Percentiles rank a stretch among this genome's conserved stretches.
phyloP scores from a whole-genome alignment of 2,113 vertebrate genomes.

The Piprites chloris region DNA sequence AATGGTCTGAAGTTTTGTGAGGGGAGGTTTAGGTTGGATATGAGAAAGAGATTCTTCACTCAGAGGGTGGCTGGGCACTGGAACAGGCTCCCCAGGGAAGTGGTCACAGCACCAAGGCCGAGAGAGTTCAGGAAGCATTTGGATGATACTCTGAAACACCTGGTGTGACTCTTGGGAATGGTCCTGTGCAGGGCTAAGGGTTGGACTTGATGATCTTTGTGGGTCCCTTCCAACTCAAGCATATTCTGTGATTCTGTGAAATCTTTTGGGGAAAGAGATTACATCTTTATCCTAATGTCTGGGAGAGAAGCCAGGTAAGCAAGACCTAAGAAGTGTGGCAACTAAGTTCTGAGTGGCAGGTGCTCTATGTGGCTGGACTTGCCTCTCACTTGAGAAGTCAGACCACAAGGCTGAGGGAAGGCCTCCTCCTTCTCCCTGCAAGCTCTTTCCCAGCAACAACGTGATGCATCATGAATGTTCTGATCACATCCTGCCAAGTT shows the following conservation, averaged over 20 bases:
- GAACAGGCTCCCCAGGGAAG: neutral
- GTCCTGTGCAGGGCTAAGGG: neutral
- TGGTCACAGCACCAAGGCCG: neutral
- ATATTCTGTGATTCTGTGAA: neutral
- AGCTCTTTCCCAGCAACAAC: neutral
- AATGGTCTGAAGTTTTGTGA: neutral
- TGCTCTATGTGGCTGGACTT: rapidly evolving
- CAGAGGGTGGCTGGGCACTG: neutral
- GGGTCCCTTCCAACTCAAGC: neutral
- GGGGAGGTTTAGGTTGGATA: neutral
- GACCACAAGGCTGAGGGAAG: neutral
- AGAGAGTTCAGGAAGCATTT: neutral
- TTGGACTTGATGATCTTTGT: neutral
- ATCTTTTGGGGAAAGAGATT: neutral
- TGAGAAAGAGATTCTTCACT: neutral
- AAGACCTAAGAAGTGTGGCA: neutral
- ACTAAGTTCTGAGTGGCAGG: neutral
- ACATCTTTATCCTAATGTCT: neutral
- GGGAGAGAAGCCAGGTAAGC: neutral
- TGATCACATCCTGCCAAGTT: neutral
- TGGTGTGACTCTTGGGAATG: neutral
- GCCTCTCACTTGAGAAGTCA: neutral
- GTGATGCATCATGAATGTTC: rapidly evolving
- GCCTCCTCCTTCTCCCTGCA: neutral
- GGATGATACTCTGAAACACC: neutral